Percentiles rank a stretch among this genome's conserved stretches.
phyloP scores from a whole-genome alignment of 2,888 invertebrate species.

The Eristalinus sepulchralis region DNA sequence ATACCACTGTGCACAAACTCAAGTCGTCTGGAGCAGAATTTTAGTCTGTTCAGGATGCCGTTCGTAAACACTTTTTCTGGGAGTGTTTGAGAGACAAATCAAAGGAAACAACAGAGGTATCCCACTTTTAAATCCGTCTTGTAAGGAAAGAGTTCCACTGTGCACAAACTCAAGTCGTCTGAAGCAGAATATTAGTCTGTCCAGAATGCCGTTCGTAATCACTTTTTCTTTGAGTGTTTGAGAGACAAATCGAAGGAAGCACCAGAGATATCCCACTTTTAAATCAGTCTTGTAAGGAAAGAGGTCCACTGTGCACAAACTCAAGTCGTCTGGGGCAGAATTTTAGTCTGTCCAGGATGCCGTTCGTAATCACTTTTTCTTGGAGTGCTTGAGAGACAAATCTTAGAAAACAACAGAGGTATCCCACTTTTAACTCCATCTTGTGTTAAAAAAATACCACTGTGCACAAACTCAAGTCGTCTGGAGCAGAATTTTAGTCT shows the following conservation, averaged over 20 bases:
- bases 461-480: background rate
- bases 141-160: background rate
- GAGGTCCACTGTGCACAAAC: background rate
- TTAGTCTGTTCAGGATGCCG: slow-evolving; percentile 33
- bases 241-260: slow-evolving; percentile 18
- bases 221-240: slow-evolving; percentile 25
- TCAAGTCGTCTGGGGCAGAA: background rate
- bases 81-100: slow-evolving; percentile 29
- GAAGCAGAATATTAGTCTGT: slow-evolving; percentile 20
- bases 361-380: background rate
- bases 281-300: background rate
- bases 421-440: background rate
- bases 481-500: background rate
- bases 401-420: background rate
- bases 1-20: slow-evolving; percentile 20
- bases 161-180: slow-evolving; percentile 39
- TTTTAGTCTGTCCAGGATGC: background rate
- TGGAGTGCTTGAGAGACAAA: background rate
- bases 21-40: slow-evolving; percentile 30
- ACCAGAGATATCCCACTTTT: slow-evolving; percentile 21
- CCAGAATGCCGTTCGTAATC: slow-evolving; percentile 40
- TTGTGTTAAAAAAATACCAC: background rate
- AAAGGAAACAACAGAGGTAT: background rate
- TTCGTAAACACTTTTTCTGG: slow-evolving; percentile 20
- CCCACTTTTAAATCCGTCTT: slow-evolving; percentile 21